Base-by-base conservation (phyloP, 2,888 invertebrate species). In the Pyrocoelia pectoralis region DNA sequence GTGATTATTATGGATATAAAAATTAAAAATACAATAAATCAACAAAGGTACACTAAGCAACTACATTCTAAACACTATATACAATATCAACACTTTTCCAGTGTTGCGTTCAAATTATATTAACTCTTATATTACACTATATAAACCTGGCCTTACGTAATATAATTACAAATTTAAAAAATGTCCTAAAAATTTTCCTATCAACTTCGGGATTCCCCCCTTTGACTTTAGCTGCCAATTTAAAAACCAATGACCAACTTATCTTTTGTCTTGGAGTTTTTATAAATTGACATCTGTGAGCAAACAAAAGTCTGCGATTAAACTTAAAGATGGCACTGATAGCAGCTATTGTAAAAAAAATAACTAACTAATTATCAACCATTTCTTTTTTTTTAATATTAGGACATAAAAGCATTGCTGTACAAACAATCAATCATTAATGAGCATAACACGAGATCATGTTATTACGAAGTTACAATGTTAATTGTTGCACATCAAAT, bases 371-470 rank as follows among this genome's bases (percentile, higher is more conserved):
- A 55, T 62, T 59, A 62, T 63, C 61, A 61, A 69, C 56, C 62
- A 56, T 51, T 24, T n/a, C n/a, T n/a, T n/a, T 24, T 24, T 24
- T 24, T 24, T 60, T 43, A 65, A 65, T 50, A 65, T 61, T 69
- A 60, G 58, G 63, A 65, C 68, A 63, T 65, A 59, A 61, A 61
- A 63, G 53, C 58, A 52, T 56, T 73, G 76, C 79, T 80, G 79
- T 80, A 80, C 80, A 80, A 80, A 80, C 79, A 79, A 78, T 46
- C 8, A 46, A 46, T 77, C 76, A 77, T 74, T 76, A 74, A 78
- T 79, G 77, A 79, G 77, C 79, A 77, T 79, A 79, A 80, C 78
- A 80, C 79, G 80, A 80, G 80, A 80, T 80, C 80, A 80, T 71
- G 62, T 77, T 76, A 73, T 75, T 79, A 77, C 77, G 78, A 78